A percentile compares a stretch with the other conserved stretches of the same genome.
Conservation (phyloP, 2,113 vertebrate species). For the Platichthys flesus region DNA sequence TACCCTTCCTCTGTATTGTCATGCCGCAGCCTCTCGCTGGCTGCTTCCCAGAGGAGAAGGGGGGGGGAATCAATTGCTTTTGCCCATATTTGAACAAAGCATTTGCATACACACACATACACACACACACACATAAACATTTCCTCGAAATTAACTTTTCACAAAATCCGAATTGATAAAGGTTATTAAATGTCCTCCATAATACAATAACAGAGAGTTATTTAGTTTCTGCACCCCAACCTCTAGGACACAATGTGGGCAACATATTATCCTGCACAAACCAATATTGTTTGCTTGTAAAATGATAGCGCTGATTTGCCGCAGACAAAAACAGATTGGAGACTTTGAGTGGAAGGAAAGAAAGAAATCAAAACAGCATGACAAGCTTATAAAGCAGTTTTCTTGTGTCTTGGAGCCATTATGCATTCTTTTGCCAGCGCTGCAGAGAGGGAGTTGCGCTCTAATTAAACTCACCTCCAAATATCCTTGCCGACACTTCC, state of each 20-base stretch:
- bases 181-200: constrained; percentile 7
- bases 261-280: constrained; percentile 26
- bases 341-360: constrained; percentile 33
- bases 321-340: constrained; percentile 45
- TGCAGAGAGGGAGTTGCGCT: constrained; percentile 71
- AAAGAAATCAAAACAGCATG: constrained; percentile 70
- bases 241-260: constrained; percentile 16
- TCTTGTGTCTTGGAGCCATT: constrained; percentile 74
- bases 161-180: constrained; percentile 15
- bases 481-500: constrained; percentile 78
- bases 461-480: constrained; percentile 83
- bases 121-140: too few relatives aligned
- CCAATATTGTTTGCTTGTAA: constrained; percentile 52
- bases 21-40: constrained; percentile 27
- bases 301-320: constrained; percentile 42
- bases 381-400: constrained; percentile 69
- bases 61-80: constrained; percentile 35
- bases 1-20: constrained; percentile 43
- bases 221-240: constrained; percentile 19
- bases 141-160: constrained; percentile 5
- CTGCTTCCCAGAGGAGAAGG: constrained; percentile 32
- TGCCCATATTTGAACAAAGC: constrained; percentile 40
- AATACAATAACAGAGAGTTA: constrained; percentile 23
- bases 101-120: constrained; percentile 14
- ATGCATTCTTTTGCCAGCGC: constrained; percentile 75